Evolutionary conservation across 2,797 vertebrate species (phyloP).

Genomic region (Arctocebus calabarensis): DNA sequence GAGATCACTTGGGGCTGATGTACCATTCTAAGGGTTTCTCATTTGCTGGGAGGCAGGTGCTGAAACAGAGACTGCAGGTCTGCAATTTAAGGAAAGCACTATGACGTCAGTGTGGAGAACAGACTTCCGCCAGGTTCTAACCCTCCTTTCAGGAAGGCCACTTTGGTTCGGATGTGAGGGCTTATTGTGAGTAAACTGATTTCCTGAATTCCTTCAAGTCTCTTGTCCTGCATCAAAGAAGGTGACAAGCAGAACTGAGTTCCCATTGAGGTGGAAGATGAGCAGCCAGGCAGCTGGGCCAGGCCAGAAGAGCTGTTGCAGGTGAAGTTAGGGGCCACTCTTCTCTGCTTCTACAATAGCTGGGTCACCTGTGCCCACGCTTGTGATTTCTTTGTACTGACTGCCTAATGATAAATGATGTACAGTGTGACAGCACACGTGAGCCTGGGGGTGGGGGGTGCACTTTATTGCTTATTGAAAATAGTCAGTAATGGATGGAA

Average conservation of each 20-base stretch:
- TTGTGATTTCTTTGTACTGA: not conserved
- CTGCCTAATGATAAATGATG: not conserved
- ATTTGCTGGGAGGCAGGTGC: not conserved
- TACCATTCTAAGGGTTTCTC: not conserved
- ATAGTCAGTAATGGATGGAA: not conserved
- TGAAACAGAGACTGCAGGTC: not conserved
- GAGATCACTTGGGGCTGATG: not conserved
- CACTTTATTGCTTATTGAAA: not conserved
- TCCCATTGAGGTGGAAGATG: not conserved
- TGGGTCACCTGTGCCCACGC: accelerated
- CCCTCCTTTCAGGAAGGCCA: not conserved
- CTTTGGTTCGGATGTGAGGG: not conserved
- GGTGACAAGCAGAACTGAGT: not conserved
- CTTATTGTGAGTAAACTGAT: not conserved
- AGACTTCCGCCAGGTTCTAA: not conserved
- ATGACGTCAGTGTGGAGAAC: not conserved
- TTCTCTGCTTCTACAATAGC: too few species aligned
- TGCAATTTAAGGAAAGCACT: not conserved
- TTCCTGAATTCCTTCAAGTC: not conserved
- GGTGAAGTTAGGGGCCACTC: too few species aligned
- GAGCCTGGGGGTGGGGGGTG: not conserved
- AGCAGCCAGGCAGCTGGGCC: too few species aligned
- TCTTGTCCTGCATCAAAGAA: not conserved
- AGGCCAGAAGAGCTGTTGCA: not conserved
- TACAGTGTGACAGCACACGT: accelerated